Percentiles rank a stretch among this genome's conserved stretches.
Conservation (phyloP, 2,113 vertebrate genomes). For the Limnothrissa miodon region DNA sequence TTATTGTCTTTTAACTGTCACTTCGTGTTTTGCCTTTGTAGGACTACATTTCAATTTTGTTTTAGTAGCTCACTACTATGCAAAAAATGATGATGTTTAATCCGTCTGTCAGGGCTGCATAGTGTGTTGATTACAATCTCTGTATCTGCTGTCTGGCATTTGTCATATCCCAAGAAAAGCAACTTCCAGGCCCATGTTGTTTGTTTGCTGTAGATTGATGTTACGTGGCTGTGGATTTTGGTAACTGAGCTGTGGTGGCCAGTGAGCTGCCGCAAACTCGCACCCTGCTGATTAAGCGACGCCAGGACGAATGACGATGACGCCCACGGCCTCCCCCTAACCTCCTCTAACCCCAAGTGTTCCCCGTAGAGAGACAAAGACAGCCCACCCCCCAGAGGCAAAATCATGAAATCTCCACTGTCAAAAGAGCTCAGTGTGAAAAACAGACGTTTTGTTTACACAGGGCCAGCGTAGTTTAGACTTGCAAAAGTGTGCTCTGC, state of each 20-base stretch:
- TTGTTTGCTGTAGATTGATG: background rate
- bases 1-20: background rate
- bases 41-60: background rate
- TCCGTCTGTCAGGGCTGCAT: background rate
- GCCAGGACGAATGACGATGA: slow-evolving; percentile 48
- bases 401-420: slow-evolving; percentile 58
- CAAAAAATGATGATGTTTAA: background rate
- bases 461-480: slow-evolving; percentile 17
- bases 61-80: background rate
- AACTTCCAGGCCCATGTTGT: background rate
- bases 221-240: slow-evolving; percentile 23
- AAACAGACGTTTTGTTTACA: slow-evolving; percentile 32
- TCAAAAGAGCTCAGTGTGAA: slow-evolving; percentile 57
- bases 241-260: background rate
- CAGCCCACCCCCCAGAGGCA: slow-evolving; percentile 50
- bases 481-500: background rate
- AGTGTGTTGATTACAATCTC: background rate
- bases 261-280: slow-evolving; percentile 21
- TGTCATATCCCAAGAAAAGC: slow-evolving; percentile 2
- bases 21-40: background rate
- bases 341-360: background rate
- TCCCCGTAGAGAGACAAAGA: slow-evolving; percentile 26
- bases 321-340: slow-evolving; percentile 3
- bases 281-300: slow-evolving; percentile 57
- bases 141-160: background rate